phyloP scores from a whole-genome alignment of 1,140 invertebrate genomes.

The Zaprionus taronus region DNA sequence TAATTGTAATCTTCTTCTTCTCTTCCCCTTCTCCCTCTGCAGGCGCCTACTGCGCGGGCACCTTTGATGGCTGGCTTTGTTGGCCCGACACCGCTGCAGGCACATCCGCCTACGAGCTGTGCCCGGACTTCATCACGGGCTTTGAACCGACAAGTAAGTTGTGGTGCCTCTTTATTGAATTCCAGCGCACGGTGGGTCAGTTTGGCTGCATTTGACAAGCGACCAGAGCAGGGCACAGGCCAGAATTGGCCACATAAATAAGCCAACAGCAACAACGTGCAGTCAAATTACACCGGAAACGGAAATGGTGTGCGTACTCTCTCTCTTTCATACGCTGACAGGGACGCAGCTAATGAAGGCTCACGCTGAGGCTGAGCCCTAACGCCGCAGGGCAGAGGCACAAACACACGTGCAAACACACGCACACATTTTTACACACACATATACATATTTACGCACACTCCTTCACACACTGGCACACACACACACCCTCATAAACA shows the following conservation, averaged over 20 bases:
- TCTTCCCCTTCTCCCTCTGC: slow-evolving; percentile 7
- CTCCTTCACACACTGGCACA: background rate
- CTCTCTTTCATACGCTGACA: background rate
- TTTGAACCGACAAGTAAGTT: slow-evolving; percentile 88
- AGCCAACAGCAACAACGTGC: slow-evolving; percentile 8
- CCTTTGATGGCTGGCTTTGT: slow-evolving; percentile 94
- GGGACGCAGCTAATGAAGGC: slow-evolving; percentile 24
- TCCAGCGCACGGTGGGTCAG: slow-evolving; percentile 5
- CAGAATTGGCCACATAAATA: slow-evolving; percentile 22
- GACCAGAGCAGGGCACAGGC: slow-evolving; percentile 2
- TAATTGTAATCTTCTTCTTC: slow-evolving; percentile 23
- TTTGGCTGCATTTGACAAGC: slow-evolving; percentile 35
- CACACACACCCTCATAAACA: slow-evolving; percentile 19
- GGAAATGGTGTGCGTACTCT: slow-evolving; percentile 25
- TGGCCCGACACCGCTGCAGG: slow-evolving; percentile 93
- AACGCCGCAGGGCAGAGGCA: slow-evolving; percentile 16
- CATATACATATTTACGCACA: background rate
- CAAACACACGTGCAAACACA: slow-evolving; percentile 12
- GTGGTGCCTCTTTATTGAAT: slow-evolving; percentile 72
- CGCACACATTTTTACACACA: background rate
- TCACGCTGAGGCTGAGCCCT: background rate
- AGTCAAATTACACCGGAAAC: slow-evolving; percentile 38
- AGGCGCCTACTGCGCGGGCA: slow-evolving; percentile 89
- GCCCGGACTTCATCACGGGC: slow-evolving; percentile 91
- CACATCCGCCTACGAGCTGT: slow-evolving; percentile 88